Percentiles rank a stretch among this genome's conserved stretches.
These are phyloP conservation scores for Anguilla obscura DNA, from an alignment of 2,797 vertebrate species.

Conservation along the genomic window DNA sequence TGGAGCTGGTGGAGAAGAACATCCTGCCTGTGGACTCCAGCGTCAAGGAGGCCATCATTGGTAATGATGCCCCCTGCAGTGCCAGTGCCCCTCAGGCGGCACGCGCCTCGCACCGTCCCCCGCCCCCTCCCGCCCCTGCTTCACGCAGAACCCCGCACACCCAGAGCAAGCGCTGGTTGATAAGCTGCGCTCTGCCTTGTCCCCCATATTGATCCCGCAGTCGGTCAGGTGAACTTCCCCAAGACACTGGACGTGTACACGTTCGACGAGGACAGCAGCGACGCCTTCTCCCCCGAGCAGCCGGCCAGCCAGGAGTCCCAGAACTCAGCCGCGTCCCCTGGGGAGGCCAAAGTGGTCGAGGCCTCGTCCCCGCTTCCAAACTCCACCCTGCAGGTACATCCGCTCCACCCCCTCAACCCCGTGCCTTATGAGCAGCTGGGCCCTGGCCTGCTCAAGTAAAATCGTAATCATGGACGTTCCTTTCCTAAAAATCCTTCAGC, in stretches of 20 bases:
- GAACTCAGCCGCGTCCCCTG: slow-evolving; percentile 83
- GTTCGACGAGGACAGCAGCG: slow-evolving; percentile 92
- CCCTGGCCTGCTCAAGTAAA: not conserved
- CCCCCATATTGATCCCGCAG: slow-evolving; percentile 55
- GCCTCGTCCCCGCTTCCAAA: slow-evolving; percentile 68
- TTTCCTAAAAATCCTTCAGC: not conserved
- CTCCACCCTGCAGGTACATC: slow-evolving; percentile 77
- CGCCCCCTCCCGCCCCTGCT: too few relatives aligned
- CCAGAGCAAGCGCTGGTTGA: not conserved
- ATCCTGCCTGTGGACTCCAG: slow-evolving; percentile 94
- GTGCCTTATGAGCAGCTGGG: too few relatives aligned
- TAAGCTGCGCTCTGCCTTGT: slow-evolving; percentile 9
- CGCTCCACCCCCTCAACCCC: not conserved
- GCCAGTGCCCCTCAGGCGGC: not conserved
- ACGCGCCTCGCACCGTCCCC: not conserved
- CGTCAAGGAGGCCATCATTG: slow-evolving; percentile 94
- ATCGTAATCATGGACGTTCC: not conserved
- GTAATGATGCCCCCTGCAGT: slow-evolving; percentile 62
- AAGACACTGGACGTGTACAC: slow-evolving; percentile 78
- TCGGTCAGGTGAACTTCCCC: slow-evolving; percentile 86
- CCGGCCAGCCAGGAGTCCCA: slow-evolving; percentile 95
- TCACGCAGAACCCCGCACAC: not conserved
- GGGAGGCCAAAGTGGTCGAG: slow-evolving; percentile 77
- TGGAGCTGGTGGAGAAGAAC: slow-evolving; percentile 98
- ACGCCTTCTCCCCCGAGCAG: slow-evolving; percentile 92